Evolutionary conservation across 2,797 vertebrate genomes (phyloP).

Genomic region (Pipistrellus nathusii): DNA sequence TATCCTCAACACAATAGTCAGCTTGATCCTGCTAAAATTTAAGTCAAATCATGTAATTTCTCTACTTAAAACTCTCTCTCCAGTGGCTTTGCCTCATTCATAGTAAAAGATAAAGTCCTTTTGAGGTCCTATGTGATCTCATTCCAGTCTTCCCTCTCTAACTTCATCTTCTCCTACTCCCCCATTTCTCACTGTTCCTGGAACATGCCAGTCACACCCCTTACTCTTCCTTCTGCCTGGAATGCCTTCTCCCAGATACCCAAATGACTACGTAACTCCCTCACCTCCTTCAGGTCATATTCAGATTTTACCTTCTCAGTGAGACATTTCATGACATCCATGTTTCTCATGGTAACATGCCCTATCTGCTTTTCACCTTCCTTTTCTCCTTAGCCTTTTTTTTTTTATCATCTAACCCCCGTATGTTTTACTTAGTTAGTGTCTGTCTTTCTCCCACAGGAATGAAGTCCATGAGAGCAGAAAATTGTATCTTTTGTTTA

Average conservation of each 20-base stretch:
- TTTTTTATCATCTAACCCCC: background rate
- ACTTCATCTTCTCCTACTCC: background rate
- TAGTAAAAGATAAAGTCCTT: background rate
- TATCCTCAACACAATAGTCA: constrained; percentile 1
- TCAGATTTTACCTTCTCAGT: background rate
- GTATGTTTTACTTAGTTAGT: background rate
- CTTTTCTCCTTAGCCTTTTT: constrained; percentile 1
- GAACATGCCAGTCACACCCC: background rate
- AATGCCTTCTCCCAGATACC: background rate
- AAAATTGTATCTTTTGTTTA: constrained; percentile 21
- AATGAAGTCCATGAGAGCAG: background rate
- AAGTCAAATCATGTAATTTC: background rate
- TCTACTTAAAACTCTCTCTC: constrained; percentile 29
- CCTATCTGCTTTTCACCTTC: background rate
- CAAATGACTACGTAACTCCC: background rate
- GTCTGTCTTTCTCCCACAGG: background rate
- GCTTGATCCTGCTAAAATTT: background rate
- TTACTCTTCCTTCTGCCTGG: background rate
- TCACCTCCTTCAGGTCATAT: background rate
- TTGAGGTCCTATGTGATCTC: background rate
- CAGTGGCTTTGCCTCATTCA: constrained; percentile 24
- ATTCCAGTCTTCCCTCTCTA: constrained; percentile 10
- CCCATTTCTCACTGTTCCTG: background rate
- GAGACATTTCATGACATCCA: background rate
- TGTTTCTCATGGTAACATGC: background rate